These are phyloP conservation scores for Horisme vitalbata DNA, from an alignment of 2,888 invertebrate species.

Conservation along the genomic window DNA sequence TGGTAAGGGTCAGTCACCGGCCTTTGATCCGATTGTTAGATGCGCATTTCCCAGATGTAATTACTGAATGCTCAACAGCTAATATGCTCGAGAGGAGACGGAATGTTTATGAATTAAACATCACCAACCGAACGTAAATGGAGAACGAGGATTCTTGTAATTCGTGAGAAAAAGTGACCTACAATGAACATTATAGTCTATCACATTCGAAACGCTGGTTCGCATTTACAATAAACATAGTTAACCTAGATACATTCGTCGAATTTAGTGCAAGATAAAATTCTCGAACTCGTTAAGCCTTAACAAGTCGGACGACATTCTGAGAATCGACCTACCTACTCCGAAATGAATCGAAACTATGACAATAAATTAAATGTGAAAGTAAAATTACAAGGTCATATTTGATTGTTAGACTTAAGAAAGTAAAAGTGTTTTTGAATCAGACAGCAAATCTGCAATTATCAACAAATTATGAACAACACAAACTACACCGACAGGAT, in stretches of 20 bases:
- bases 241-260: constrained; percentile 54
- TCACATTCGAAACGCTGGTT: constrained; percentile 39
- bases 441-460: not conserved
- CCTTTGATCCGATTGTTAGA: constrained; percentile 72
- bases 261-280: constrained; percentile 42
- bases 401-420: constrained; percentile 1
- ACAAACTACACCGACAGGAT: too few relatives aligned
- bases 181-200: constrained; percentile 42
- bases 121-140: constrained; percentile 30
- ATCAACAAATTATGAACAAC: too few relatives aligned
- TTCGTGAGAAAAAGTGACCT: constrained; percentile 41
- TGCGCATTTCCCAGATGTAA: constrained; percentile 66
- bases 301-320: constrained; percentile 41
- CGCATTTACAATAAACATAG: constrained; percentile 51
- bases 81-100: constrained; percentile 44
- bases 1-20: constrained; percentile 56
- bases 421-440: constrained; percentile 7
- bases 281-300: constrained; percentile 38
- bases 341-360: constrained; percentile 35
- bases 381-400: constrained; percentile 28
- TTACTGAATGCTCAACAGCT: constrained; percentile 61
- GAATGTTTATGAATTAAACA: constrained; percentile 58
- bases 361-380: constrained; percentile 39
- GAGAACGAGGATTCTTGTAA: constrained; percentile 33
- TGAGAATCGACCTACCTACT: constrained; percentile 29